These are phyloP conservation scores for Onthophagus taurus DNA, from an alignment of 1,140 invertebrate species.

Conservation along the genomic window DNA sequence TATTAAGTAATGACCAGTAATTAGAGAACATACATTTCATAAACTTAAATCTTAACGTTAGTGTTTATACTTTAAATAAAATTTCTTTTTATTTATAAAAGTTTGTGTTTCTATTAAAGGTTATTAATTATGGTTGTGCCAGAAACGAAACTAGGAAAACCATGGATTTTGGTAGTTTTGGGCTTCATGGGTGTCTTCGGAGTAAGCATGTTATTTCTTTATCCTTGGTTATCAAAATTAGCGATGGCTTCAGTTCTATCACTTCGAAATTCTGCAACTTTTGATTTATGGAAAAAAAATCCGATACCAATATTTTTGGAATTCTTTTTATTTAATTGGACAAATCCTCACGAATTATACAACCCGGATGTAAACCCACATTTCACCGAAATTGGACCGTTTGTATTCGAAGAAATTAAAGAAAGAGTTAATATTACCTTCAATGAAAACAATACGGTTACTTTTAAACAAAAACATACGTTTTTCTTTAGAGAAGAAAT, in stretches of 20 bases:
- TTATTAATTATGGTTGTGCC: too few species aligned
- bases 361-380: slow-evolving; percentile 39
- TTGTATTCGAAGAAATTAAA: slow-evolving; percentile 56
- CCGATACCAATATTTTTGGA: slow-evolving; percentile 42
- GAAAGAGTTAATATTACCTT: slow-evolving; percentile 62
- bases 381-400: slow-evolving; percentile 57
- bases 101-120: too few species aligned
- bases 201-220: background rate
- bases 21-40: too few species aligned
- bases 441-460: slow-evolving; percentile 65
- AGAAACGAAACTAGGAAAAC: background rate
- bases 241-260: background rate
- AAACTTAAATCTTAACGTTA: too few species aligned
- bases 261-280: background rate
- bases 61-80: too few species aligned
- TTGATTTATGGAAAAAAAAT: slow-evolving; percentile 9
- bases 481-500: slow-evolving; percentile 65
- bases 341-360: slow-evolving; percentile 54
- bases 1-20: too few species aligned
- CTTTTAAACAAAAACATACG: slow-evolving; percentile 61
- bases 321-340: slow-evolving; percentile 76
- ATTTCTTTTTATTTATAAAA: too few species aligned
- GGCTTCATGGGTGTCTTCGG: slow-evolving; percentile 1
- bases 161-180: background rate
- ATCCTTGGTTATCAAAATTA: slow-evolving; percentile 3